Conservation (phyloP, 2,113 vertebrate genomes). For the Halichoerus grypus region DNA sequence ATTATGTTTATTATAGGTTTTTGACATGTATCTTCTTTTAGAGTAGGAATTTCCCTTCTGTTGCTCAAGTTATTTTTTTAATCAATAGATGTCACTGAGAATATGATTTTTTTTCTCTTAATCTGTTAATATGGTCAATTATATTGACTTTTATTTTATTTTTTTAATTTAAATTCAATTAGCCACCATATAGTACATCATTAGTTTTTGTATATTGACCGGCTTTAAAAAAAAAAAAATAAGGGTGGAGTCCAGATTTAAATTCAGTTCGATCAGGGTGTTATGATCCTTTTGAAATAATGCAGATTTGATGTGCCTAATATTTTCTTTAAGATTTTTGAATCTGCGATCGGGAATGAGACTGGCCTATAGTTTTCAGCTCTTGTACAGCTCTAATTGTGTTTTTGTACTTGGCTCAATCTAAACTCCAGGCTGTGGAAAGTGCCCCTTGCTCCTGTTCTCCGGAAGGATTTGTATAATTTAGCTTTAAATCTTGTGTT, state of each 20-base stretch:
- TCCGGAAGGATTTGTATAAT: background rate
- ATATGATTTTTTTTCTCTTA: conserved; percentile 25
- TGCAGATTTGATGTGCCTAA: background rate
- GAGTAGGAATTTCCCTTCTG: background rate
- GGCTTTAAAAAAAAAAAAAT: background rate
- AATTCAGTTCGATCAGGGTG: background rate
- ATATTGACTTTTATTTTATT: background rate
- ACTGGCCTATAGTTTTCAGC: background rate
- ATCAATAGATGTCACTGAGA: background rate
- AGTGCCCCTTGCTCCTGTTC: conserved; percentile 33
- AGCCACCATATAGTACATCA: no score
- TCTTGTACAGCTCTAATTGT: background rate
- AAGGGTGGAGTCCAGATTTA: background rate
- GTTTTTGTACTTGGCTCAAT: background rate
- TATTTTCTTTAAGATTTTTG: conserved; percentile 34
- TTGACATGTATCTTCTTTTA: background rate
- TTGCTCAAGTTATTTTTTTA: background rate
- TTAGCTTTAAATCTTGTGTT: conserved; percentile 42
- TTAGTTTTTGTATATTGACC: background rate
- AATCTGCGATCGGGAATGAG: background rate
- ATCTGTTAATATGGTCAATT: conserved; percentile 13
- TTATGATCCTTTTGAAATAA: background rate
- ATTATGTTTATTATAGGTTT: background rate
- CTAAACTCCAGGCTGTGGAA: background rate
- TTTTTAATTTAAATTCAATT: no score